Evolutionary conservation across 1,140 invertebrate species (phyloP).

Genomic region (Mizuhopecten yessoensis): DNA sequence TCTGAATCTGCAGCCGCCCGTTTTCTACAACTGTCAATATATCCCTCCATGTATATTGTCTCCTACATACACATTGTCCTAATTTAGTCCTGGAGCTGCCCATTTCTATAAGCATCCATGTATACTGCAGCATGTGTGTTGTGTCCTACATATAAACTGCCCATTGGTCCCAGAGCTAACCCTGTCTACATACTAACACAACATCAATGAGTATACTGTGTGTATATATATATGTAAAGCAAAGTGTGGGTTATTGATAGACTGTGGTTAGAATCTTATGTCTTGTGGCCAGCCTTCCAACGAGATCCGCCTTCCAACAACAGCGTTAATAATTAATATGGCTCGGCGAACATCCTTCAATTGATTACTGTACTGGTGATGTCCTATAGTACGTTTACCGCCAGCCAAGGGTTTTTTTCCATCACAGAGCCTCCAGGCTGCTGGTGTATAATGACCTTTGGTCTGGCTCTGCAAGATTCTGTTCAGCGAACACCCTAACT

Average conservation of each 20-base stretch:
- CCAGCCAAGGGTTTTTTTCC: neutral
- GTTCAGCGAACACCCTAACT: neutral
- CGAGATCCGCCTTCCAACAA: neutral
- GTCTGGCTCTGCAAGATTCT: neutral
- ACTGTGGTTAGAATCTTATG: neutral
- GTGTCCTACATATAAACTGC: too few relatives aligned
- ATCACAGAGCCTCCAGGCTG: neutral
- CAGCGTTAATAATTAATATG: slow-evolving; percentile 10
- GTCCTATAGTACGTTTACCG: neutral
- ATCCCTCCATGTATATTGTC: too few relatives aligned
- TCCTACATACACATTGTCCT: too few relatives aligned
- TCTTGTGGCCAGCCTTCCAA: neutral
- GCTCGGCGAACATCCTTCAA: slow-evolving; percentile 11
- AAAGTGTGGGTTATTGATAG: slow-evolving; percentile 13
- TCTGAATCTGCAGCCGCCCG: too few relatives aligned
- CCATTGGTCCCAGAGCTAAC: too few relatives aligned
- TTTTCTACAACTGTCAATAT: too few relatives aligned
- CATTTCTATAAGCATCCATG: too few relatives aligned
- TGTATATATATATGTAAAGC: neutral
- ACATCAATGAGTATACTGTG: too few relatives aligned
- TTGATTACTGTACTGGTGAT: slow-evolving; percentile 24
- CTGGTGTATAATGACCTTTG: neutral
- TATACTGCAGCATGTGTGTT: too few relatives aligned
- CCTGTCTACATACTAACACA: too few relatives aligned
- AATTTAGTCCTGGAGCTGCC: too few relatives aligned